phyloP scores from a whole-genome alignment of 2,797 vertebrate species.

The Alauda arvensis region DNA sequence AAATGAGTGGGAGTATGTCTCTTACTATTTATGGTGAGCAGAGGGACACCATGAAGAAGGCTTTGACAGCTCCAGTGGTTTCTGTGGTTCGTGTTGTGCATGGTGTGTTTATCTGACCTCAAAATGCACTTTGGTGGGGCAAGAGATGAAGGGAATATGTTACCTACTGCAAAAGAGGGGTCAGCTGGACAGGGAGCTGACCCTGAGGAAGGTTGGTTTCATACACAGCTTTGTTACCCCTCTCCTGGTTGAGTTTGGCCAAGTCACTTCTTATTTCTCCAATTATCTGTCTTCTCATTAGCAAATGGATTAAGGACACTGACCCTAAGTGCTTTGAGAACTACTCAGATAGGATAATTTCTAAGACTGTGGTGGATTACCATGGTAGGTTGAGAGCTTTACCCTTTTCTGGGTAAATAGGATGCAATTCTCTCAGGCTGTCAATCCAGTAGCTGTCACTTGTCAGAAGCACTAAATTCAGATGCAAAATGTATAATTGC shows the following conservation, averaged over 20 bases:
- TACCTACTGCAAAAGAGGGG: background rate
- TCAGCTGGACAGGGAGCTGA: background rate
- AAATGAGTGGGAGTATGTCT: background rate
- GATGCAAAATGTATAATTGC: slow-evolving; percentile 9
- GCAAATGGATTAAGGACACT: background rate
- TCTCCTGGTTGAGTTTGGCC: background rate
- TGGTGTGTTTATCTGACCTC: background rate
- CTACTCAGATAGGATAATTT: background rate
- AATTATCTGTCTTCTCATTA: background rate
- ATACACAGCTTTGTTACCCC: background rate
- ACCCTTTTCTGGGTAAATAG: slow-evolving; percentile 41
- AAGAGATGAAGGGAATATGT: background rate
- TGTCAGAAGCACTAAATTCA: slow-evolving; percentile 51
- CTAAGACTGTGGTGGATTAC: background rate
- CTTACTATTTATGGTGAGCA: background rate
- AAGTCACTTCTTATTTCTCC: background rate
- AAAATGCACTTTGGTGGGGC: background rate
- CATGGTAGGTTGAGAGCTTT: background rate
- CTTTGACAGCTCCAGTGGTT: background rate
- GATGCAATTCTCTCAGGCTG: slow-evolving; percentile 26
- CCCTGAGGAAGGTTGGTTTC: background rate
- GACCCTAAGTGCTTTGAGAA: background rate
- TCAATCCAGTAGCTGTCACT: slow-evolving; percentile 39
- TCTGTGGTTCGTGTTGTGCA: background rate
- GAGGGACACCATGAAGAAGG: background rate